Conservation (phyloP, 2,113 vertebrate species). For the Uria lomvia region DNA sequence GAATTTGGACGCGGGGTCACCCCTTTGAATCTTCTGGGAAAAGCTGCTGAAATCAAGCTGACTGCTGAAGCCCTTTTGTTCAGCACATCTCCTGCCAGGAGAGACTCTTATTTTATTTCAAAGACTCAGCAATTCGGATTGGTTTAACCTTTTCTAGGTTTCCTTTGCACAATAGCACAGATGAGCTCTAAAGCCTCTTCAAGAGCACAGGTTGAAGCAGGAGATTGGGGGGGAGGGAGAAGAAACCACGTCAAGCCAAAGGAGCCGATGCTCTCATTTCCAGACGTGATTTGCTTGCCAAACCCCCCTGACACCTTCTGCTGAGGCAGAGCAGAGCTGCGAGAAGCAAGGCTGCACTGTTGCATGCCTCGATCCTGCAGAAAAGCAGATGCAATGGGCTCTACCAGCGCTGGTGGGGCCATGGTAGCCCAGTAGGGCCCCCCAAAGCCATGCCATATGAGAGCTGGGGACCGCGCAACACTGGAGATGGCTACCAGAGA, state of each 20-base stretch:
- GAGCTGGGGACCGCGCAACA: background rate
- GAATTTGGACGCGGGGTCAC: background rate
- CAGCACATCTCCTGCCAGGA: background rate
- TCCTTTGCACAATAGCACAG: constrained; percentile 36
- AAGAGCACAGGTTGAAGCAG: background rate
- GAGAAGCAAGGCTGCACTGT: background rate
- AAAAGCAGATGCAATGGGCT: background rate
- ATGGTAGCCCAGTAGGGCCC: background rate
- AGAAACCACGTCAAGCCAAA: background rate
- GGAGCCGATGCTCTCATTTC: background rate
- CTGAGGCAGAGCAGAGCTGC: background rate
- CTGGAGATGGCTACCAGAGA: background rate
- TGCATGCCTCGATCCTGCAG: background rate
- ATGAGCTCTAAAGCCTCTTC: constrained; percentile 30
- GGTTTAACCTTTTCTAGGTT: constrained; percentile 53
- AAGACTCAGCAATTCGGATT: constrained; percentile 40
- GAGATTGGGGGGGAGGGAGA: background rate
- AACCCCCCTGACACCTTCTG: background rate
- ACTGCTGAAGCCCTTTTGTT: constrained; percentile 34
- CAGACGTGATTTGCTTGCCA: constrained; percentile 23
- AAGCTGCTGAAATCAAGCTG: constrained; percentile 26
- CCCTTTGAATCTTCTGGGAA: background rate
- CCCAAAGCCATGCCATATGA: accelerated
- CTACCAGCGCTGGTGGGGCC: accelerated
- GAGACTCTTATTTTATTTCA: constrained; percentile 36